Percentiles rank a stretch among this genome's conserved stretches.
phyloP scores from a whole-genome alignment of 2,888 invertebrate species.

The Synanthedon andrenaeformis region DNA sequence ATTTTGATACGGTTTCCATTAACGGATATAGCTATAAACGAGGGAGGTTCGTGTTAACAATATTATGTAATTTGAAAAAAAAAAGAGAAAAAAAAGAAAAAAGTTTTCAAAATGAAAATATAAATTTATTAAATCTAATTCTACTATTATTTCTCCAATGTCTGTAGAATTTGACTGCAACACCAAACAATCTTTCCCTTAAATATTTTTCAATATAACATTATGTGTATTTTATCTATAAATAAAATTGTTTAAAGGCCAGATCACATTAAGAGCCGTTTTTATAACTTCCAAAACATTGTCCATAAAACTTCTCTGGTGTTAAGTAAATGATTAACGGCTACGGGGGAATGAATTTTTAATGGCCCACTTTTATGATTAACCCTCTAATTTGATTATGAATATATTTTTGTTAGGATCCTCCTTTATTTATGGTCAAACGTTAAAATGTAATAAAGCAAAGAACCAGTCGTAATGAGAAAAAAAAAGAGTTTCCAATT shows the following conservation, averaged over 20 bases:
- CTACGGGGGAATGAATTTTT: constrained; percentile 9
- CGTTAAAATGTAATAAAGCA: constrained; percentile 30
- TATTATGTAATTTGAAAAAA: too few species aligned
- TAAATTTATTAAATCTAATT: too few species aligned
- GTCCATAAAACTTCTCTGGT: constrained; percentile 18
- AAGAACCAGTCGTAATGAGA: constrained; percentile 15
- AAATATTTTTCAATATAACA: too few species aligned
- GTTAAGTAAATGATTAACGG: constrained; percentile 18
- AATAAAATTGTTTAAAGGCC: neutral
- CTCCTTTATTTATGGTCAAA: constrained; percentile 26
- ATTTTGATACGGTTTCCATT: too few species aligned
- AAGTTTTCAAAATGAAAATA: too few species aligned
- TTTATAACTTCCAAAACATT: constrained; percentile 7
- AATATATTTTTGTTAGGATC: constrained; percentile 25
- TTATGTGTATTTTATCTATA: too few species aligned
- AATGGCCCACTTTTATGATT: constrained; percentile 28
- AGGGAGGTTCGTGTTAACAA: too few species aligned
- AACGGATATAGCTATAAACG: too few species aligned
- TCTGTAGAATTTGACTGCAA: too few species aligned
- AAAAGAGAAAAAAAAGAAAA: too few species aligned
- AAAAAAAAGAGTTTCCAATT: constrained; percentile 20
- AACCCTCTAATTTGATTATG: constrained; percentile 32
- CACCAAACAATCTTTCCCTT: too few species aligned
- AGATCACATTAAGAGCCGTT: neutral
- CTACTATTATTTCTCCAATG: too few species aligned